Evolutionary conservation across 2,888 invertebrate species (phyloP).

Genomic region (Hymenopus coronatus): DNA sequence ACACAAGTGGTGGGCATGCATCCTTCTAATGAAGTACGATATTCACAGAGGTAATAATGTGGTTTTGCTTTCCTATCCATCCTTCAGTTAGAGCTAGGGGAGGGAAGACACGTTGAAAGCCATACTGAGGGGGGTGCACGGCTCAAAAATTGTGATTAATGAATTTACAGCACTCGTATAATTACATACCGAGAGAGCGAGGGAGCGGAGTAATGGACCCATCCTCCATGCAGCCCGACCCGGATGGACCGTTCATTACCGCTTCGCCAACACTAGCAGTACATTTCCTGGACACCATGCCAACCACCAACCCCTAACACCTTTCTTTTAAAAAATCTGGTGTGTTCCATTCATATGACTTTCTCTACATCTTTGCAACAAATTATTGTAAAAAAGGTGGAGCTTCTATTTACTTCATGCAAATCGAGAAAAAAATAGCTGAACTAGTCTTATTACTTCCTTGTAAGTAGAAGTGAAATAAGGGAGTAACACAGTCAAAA

Average conservation of each 20-base stretch:
- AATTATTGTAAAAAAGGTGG: too few species aligned
- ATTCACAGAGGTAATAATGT: neutral
- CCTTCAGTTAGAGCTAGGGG: neutral
- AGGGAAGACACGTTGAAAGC: neutral
- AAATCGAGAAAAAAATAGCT: too few species aligned
- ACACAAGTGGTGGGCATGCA: neutral
- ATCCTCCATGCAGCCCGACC: neutral
- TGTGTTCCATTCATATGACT: too few species aligned
- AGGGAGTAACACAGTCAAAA: too few species aligned
- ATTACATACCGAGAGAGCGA: neutral
- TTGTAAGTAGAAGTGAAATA: too few species aligned
- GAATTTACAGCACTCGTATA: neutral
- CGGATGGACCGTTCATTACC: neutral
- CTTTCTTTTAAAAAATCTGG: neutral
- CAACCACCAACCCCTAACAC: neutral
- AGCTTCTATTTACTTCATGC: too few species aligned
- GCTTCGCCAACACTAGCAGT: neutral
- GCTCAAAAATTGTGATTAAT: slow-evolving; percentile 5
- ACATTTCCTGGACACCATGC: neutral
- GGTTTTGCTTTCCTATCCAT: neutral
- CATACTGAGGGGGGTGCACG: neutral
- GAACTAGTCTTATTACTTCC: too few species aligned
- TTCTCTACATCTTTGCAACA: too few species aligned
- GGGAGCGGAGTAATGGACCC: neutral
- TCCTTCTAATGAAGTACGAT: neutral